phyloP scores from a whole-genome alignment of 37 sponge, comb jelly and placozoan genomes.

The Ianthella basta region DNA sequence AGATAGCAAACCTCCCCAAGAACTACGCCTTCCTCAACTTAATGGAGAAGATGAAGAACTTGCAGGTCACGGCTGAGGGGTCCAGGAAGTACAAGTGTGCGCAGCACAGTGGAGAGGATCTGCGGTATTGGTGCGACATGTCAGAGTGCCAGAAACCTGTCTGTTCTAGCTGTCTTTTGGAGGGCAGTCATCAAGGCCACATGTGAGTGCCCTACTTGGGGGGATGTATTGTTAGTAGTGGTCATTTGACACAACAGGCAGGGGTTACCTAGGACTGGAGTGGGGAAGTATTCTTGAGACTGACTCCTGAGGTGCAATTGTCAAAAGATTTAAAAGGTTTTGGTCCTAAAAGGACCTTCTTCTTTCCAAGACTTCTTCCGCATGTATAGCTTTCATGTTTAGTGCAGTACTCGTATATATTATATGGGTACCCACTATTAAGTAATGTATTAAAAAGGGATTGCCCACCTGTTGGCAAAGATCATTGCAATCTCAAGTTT shows the following conservation, averaged over 20 bases:
- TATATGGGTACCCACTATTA: background rate
- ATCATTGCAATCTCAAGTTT: no score
- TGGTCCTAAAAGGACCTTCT: no score
- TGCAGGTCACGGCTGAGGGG: background rate
- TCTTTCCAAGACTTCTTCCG: background rate
- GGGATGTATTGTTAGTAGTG: background rate
- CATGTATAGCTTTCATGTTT: background rate
- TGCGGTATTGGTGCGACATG: conserved; percentile 48
- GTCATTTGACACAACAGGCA: no score
- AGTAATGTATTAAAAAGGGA: no score
- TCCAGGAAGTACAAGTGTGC: conserved; percentile 40
- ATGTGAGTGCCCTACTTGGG: conserved; percentile 44
- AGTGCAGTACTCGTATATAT: background rate
- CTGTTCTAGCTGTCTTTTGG: conserved; percentile 70
- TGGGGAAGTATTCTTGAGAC: no score
- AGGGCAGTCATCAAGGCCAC: conserved; percentile 71
- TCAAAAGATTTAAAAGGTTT: no score
- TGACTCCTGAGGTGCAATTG: no score
- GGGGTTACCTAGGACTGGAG: no score
- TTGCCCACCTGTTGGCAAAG: no score
- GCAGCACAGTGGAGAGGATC: conserved; percentile 69
- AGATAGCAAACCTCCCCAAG: conserved; percentile 53
- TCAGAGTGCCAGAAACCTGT: conserved; percentile 41
- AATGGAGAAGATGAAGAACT: conserved; percentile 3
- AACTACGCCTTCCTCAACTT: conserved; percentile 69